Percentiles rank a stretch among this genome's conserved stretches.
These are phyloP conservation scores for Entomobrya multifasciata DNA, from an alignment of 2,888 invertebrate species.

Conservation along the genomic window DNA sequence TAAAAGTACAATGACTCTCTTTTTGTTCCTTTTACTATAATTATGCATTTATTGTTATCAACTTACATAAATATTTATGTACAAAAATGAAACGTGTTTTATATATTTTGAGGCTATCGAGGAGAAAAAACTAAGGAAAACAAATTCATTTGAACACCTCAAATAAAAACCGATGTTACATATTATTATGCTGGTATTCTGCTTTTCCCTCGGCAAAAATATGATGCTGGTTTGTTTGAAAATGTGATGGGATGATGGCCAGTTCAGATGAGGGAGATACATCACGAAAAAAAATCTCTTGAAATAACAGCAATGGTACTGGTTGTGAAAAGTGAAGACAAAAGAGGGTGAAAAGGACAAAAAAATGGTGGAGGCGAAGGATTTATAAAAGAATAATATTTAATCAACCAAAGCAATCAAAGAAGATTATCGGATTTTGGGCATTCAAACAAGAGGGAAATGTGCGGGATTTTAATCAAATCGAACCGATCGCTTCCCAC, in stretches of 20 bases:
- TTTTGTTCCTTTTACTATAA: background rate
- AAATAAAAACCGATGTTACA: too few species aligned
- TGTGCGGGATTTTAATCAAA: conserved; percentile 55
- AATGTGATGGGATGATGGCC: too few species aligned
- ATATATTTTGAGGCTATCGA: background rate
- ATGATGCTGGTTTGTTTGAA: background rate
- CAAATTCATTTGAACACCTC: background rate
- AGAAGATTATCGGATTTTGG: conserved; percentile 60
- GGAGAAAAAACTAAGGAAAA: background rate
- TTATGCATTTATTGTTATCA: too few species aligned
- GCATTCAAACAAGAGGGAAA: conserved; percentile 41
- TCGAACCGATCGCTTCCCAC: background rate
- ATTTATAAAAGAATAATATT: conserved; percentile 56
- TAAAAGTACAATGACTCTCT: conserved; percentile 16
- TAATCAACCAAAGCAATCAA: conserved; percentile 46
- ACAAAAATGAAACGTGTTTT: background rate
- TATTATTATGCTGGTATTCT: conserved; percentile 1
- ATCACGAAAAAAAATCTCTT: conserved; percentile 31
- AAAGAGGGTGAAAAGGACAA: too few species aligned
- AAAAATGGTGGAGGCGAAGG: too few species aligned
- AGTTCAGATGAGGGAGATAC: conserved; percentile 11
- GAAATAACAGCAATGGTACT: conserved; percentile 11
- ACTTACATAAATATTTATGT: conserved; percentile 7
- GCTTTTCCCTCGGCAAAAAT: background rate
- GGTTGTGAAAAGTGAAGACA: background rate